These are phyloP conservation scores for Semicossyphus pulcher DNA, from an alignment of 2,113 vertebrate genomes.

Conservation along the genomic window DNA sequence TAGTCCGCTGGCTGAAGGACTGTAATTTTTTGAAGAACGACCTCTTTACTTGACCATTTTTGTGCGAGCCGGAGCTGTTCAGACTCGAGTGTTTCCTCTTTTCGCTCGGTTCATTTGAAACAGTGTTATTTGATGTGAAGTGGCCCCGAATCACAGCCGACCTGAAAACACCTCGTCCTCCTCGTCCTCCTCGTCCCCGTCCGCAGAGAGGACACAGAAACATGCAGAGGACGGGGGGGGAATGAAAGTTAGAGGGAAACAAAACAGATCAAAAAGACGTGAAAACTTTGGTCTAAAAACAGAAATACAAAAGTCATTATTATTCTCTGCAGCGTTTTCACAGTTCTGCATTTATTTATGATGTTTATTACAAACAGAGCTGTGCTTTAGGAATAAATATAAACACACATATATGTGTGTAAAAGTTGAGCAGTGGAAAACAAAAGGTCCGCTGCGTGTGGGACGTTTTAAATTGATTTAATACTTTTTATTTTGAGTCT, in stretches of 20 bases:
- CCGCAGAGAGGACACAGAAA: background rate
- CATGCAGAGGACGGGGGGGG: too few relatives aligned
- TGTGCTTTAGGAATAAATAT: background rate
- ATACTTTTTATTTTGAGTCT: too few relatives aligned
- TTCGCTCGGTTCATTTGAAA: background rate
- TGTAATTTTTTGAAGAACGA: background rate
- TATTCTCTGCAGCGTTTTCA: background rate
- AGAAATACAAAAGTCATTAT: background rate
- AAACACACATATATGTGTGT: background rate
- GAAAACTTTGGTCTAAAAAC: background rate
- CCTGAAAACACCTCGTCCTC: too few relatives aligned
- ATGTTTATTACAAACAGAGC: background rate
- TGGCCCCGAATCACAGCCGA: background rate
- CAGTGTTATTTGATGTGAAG: background rate
- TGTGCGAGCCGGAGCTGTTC: background rate
- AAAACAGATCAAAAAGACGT: too few relatives aligned
- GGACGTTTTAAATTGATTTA: too few relatives aligned
- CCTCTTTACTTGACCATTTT: background rate
- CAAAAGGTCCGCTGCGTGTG: too few relatives aligned
- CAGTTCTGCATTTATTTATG: background rate
- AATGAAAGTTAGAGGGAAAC: background rate
- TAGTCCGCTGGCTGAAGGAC: background rate
- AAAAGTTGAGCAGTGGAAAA: background rate
- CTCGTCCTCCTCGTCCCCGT: rapidly evolving
- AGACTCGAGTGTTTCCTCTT: slow-evolving; percentile 12